phyloP scores from a whole-genome alignment of 2,113 vertebrate species.

The Eurystomus gularis region DNA sequence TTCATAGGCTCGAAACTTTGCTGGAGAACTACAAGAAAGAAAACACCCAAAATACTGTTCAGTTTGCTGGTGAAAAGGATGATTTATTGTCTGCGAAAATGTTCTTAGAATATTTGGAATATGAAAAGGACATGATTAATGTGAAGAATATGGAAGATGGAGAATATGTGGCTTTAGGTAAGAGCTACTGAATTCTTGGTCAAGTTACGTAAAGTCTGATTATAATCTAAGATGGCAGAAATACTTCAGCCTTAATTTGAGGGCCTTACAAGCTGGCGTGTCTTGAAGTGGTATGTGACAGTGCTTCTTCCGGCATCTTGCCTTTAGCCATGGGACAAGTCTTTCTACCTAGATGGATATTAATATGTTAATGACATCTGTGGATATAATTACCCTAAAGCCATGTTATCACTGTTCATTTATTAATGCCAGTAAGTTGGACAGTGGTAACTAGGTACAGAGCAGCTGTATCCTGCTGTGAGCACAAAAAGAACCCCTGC shows the following conservation, averaged over 20 bases:
- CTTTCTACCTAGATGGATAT: not conserved
- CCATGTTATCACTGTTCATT: not conserved
- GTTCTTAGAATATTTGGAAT: conserved; percentile 90
- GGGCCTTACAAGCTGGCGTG: not conserved
- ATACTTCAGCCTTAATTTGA: not conserved
- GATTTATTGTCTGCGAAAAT: conserved; percentile 74
- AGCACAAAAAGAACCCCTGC: not conserved
- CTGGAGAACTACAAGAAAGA: conserved; percentile 85
- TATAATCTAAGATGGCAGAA: not conserved
- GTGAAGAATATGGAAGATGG: conserved; percentile 75
- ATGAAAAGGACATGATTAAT: conserved; percentile 78
- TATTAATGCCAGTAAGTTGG: not conserved
- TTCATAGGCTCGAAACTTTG: conserved; percentile 77
- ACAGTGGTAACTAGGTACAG: not conserved
- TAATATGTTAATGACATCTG: not conserved
- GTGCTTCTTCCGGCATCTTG: not conserved
- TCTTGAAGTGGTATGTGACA: not conserved
- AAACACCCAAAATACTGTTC: conserved; percentile 73
- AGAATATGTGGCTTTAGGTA: conserved; percentile 78
- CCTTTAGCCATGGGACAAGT: not conserved
- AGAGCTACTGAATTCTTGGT: not conserved
- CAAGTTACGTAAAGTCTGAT: not conserved
- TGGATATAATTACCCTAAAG: not conserved
- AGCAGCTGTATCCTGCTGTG: not conserved
- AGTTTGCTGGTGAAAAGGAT: conserved; percentile 80